Evolutionary conservation across 2,113 vertebrate species (phyloP).

Genomic region (Neodontobutis hainanensis): DNA sequence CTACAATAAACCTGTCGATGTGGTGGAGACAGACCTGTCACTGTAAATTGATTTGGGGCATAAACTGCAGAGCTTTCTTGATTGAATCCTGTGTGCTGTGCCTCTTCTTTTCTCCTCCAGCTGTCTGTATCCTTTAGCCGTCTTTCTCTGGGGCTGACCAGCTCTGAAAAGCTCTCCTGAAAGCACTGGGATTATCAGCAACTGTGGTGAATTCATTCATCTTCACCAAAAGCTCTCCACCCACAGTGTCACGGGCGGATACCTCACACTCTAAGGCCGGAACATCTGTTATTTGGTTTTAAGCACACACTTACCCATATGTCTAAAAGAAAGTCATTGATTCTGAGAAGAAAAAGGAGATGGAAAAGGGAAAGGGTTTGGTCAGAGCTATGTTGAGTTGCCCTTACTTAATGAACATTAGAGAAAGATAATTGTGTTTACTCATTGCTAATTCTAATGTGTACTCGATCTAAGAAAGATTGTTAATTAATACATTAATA

Average conservation of each 20-base stretch:
- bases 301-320: slow-evolving; percentile 48
- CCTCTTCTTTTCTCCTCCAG: slow-evolving; percentile 24
- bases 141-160: slow-evolving; percentile 13
- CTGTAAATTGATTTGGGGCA: slow-evolving; percentile 32
- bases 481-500: background rate
- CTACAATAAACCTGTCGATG: slow-evolving; percentile 29
- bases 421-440: background rate
- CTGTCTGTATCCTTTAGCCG: slow-evolving; percentile 17
- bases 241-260: slow-evolving; percentile 15
- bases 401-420: background rate
- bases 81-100: slow-evolving; percentile 18
- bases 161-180: slow-evolving; percentile 33
- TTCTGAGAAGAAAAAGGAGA: slow-evolving; percentile 15
- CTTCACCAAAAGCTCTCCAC: slow-evolving; percentile 25
- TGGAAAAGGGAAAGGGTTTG: slow-evolving; percentile 14
- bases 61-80: slow-evolving; percentile 17
- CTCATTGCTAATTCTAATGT: background rate
- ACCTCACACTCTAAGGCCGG: slow-evolving; percentile 29
- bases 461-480: background rate
- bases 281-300: slow-evolving; percentile 42
- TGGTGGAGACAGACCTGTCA: slow-evolving; percentile 19
- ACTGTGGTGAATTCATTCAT: slow-evolving; percentile 30
- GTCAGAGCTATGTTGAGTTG: background rate
- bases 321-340: slow-evolving; percentile 25
- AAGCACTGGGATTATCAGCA: slow-evolving; percentile 35